Percentiles rank a stretch among this genome's conserved stretches.
These are phyloP conservation scores for Irena cyanogastra DNA, from an alignment of 2,113 vertebrate genomes.

Conservation along the genomic window DNA sequence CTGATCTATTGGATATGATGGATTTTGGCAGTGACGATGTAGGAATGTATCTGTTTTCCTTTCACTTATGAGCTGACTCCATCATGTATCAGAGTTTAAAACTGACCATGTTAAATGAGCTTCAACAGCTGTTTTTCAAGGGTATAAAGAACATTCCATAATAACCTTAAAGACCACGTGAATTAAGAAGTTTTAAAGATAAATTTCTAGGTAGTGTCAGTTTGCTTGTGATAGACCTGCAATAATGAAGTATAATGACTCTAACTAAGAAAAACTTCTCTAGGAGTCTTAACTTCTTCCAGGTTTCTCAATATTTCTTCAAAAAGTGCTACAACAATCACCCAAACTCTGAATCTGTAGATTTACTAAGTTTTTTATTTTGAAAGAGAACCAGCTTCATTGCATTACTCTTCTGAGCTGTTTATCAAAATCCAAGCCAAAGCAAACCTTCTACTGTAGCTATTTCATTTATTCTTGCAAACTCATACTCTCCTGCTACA, in stretches of 20 bases:
- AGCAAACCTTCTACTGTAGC: neutral
- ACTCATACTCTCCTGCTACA: neutral
- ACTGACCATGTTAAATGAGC: neutral
- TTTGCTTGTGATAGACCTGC: neutral
- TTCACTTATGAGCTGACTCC: neutral
- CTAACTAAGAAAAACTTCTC: neutral
- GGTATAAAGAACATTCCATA: neutral
- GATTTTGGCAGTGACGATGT: neutral
- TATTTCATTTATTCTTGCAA: neutral
- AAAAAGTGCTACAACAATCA: neutral
- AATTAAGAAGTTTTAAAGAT: neutral
- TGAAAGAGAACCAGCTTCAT: constrained; percentile 9
- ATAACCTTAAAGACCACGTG: neutral
- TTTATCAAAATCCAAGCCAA: neutral
- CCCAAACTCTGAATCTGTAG: neutral
- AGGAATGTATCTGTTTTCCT: neutral
- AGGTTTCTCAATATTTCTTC: neutral
- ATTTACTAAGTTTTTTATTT: neutral
- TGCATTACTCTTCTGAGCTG: neutral
- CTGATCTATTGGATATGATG: neutral
- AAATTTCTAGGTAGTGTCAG: neutral
- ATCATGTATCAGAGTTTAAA: neutral
- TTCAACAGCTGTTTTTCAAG: neutral
- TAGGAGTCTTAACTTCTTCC: neutral
- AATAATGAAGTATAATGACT: neutral